Conservation (phyloP, 2,888 invertebrate genomes). For the Buathra laborator region DNA sequence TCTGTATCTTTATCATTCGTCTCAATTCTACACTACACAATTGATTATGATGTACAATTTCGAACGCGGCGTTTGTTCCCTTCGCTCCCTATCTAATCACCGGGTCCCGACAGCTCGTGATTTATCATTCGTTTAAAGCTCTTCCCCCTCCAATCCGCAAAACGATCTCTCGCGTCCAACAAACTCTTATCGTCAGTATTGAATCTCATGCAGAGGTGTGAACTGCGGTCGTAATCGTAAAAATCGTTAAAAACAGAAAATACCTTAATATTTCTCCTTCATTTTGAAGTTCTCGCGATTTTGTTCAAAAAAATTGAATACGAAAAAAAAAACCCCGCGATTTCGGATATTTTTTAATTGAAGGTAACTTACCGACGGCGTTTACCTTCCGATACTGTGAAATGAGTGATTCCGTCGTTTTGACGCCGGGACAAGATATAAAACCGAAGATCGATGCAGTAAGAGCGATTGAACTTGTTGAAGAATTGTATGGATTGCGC, state of each 20-base stretch:
- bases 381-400: not conserved
- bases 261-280: too few relatives aligned
- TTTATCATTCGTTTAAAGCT: slow-evolving; percentile 7
- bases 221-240: too few relatives aligned
- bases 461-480: slow-evolving; percentile 86
- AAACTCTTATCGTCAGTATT: slow-evolving; percentile 27
- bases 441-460: slow-evolving; percentile 87
- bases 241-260: not conserved
- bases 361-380: too few relatives aligned
- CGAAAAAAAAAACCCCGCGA: not conserved
- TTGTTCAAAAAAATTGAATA: not conserved
- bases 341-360: not conserved
- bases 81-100: slow-evolving; percentile 9
- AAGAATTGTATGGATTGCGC: slow-evolving; percentile 88
- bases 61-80: not conserved
- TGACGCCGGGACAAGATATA: slow-evolving; percentile 87
- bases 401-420: slow-evolving; percentile 65
- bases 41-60: not conserved
- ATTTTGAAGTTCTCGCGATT: not conserved
- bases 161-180: slow-evolving; percentile 13
- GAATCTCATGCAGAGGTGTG: not conserved
- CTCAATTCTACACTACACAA: not conserved
- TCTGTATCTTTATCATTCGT: slow-evolving; percentile 2
- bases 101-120: not conserved
- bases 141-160: too few relatives aligned